A percentile compares a stretch with the other conserved stretches of the same genome.
Evolutionary conservation across 2,113 vertebrate species (phyloP).

Genomic region (Zapus hudsonius): DNA sequence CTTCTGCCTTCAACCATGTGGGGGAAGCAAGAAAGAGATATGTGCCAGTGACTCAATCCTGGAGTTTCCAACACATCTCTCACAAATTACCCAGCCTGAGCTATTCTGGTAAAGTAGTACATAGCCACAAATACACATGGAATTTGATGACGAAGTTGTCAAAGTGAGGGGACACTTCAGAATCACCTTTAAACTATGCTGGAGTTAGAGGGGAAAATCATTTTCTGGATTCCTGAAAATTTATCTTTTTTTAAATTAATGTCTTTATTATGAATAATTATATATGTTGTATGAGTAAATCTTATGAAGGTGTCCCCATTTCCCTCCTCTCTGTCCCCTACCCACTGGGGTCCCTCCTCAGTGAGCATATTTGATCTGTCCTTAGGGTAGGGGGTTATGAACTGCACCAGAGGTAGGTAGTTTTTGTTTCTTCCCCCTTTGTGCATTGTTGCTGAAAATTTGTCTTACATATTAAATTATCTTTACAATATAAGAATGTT

Average conservation of each 20-base stretch:
- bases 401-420: no score
- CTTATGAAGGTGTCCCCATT: no score
- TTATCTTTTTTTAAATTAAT: no score
- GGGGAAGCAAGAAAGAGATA: neutral
- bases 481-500: neutral
- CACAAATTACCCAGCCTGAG: neutral
- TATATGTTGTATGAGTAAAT: no score
- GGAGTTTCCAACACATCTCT: neutral
- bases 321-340: no score
- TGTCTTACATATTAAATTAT: conserved; percentile 12
- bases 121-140: neutral
- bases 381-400: no score
- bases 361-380: no score
- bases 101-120: neutral
- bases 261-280: no score
- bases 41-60: neutral
- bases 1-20: neutral
- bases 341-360: no score
- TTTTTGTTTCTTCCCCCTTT: no score
- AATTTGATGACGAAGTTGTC: neutral
- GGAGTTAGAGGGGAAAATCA: neutral
- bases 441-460: no score
- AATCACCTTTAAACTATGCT: neutral
- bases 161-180: neutral
- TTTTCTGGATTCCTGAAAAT: neutral